Evolutionary conservation across 1,140 invertebrate genomes (phyloP).

Genomic region (Micrasema minimum): DNA sequence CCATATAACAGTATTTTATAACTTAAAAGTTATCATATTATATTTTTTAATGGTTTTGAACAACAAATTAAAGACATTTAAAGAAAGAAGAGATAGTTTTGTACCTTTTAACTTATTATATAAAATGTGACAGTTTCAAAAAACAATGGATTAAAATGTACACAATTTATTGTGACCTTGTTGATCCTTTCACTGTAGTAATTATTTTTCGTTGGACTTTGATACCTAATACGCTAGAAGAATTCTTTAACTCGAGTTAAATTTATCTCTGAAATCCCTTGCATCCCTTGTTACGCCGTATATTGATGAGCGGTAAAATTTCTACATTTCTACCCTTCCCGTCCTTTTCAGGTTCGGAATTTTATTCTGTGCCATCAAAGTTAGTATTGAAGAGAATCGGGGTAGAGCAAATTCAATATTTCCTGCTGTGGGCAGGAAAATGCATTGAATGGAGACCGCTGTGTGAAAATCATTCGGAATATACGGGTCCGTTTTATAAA

Average conservation of each 20-base stretch:
- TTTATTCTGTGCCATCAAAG: constrained; percentile 14
- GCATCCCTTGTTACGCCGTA: background rate
- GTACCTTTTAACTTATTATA: too few species aligned
- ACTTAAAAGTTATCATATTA: too few species aligned
- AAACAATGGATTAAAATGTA: background rate
- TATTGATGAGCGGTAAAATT: background rate
- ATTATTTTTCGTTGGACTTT: background rate
- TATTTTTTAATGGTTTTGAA: too few species aligned
- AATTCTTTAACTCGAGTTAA: background rate
- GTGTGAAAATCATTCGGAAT: too few species aligned
- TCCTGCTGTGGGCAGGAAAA: background rate
- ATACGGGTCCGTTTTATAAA: too few species aligned
- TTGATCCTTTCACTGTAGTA: background rate
- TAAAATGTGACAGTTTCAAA: background rate
- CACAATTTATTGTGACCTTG: background rate
- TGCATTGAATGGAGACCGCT: too few species aligned
- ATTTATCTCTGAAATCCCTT: background rate
- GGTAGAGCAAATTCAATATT: constrained; percentile 4
- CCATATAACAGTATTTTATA: too few species aligned
- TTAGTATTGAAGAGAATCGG: background rate
- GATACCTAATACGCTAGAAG: background rate
- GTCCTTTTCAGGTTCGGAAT: background rate
- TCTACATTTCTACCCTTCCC: background rate
- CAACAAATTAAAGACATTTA: too few species aligned
- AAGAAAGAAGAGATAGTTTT: too few species aligned